Conservation (phyloP, 2,797 vertebrate genomes). For the Phrynocephalus forsythii region DNA sequence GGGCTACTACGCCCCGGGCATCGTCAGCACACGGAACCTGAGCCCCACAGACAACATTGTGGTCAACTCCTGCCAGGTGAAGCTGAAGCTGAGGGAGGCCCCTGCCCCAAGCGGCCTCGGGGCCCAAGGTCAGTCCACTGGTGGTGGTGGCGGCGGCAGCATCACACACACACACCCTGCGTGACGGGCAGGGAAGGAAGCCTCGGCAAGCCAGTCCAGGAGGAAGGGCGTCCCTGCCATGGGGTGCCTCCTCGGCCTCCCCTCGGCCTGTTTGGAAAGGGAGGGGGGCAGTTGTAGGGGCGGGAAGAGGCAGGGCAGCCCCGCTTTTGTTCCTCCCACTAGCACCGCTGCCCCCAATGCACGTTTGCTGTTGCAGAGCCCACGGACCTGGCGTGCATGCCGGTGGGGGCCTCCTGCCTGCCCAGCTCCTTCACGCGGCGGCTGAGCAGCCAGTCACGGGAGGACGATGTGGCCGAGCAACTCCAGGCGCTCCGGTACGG, state of each 20-base stretch:
- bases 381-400: constrained; percentile 65
- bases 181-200: background rate
- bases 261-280: background rate
- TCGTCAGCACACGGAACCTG: constrained; percentile 86
- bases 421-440: constrained; percentile 78
- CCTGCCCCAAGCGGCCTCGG: constrained; percentile 76
- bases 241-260: background rate
- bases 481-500: constrained; percentile 75
- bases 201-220: background rate
- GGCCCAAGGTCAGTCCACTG: constrained; percentile 4
- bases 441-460: constrained; percentile 63
- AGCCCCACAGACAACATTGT: constrained; percentile 91
- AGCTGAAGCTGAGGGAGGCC: constrained; percentile 80
- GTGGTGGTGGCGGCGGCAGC: no score
- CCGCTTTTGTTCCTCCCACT: no score
- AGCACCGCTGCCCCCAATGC: no score
- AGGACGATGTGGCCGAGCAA: constrained; percentile 43
- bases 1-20: constrained; percentile 88
- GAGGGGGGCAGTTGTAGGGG: no score
- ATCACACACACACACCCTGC: no score
- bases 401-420: constrained; percentile 73
- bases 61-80: constrained; percentile 90
- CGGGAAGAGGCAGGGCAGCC: no score
- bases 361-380: constrained; percentile 57
- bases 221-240: no score